Percentiles rank a stretch among this genome's conserved stretches.
These are phyloP conservation scores for Pseudanteris insignis DNA, from an alignment of 2,888 invertebrate species.

Conservation along the genomic window DNA sequence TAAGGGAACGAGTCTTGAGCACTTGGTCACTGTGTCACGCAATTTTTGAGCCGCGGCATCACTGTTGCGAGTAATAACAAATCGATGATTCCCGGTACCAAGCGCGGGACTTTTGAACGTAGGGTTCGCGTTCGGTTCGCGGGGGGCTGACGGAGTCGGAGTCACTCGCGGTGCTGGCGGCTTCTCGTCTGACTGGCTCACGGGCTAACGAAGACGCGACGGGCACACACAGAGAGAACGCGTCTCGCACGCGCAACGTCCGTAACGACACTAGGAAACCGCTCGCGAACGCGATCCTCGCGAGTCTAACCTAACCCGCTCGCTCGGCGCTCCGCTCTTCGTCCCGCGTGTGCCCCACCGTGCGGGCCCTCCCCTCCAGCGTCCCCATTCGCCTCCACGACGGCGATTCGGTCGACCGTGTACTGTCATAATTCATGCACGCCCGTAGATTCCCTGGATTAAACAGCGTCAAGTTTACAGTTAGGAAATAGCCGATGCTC, in stretches of 20 bases:
- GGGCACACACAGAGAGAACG: conserved; percentile 30
- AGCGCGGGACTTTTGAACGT: too few relatives aligned
- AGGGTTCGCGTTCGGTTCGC: not conserved
- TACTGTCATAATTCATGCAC: conserved; percentile 25
- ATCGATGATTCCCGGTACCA: too few relatives aligned
- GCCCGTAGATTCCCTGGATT: conserved; percentile 8
- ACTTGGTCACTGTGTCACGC: conserved; percentile 28
- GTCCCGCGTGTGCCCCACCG: conserved; percentile 29
- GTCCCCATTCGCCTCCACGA: conserved; percentile 12
- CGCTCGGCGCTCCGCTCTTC: conserved; percentile 21
- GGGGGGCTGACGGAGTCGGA: conserved; percentile 44
- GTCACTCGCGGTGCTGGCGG: conserved; percentile 37
- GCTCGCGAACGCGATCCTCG: conserved; percentile 34
- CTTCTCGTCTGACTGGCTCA: conserved; percentile 11
- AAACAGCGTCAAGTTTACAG: conserved; percentile 9
- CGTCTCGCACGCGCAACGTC: conserved; percentile 60
- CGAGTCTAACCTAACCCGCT: conserved; percentile 41
- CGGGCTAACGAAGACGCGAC: conserved; percentile 1
- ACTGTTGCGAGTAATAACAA: too few relatives aligned
- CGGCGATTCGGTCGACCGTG: conserved; percentile 12
- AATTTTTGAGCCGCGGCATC: conserved; percentile 29
- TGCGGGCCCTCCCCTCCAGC: conserved; percentile 10
- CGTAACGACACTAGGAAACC: conserved; percentile 53
- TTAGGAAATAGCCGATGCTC: not conserved
- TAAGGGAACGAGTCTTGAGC: not conserved